These are phyloP conservation scores for Alviniconcha strummeri DNA, from an alignment of 2,888 invertebrate genomes.

Conservation along the genomic window DNA sequence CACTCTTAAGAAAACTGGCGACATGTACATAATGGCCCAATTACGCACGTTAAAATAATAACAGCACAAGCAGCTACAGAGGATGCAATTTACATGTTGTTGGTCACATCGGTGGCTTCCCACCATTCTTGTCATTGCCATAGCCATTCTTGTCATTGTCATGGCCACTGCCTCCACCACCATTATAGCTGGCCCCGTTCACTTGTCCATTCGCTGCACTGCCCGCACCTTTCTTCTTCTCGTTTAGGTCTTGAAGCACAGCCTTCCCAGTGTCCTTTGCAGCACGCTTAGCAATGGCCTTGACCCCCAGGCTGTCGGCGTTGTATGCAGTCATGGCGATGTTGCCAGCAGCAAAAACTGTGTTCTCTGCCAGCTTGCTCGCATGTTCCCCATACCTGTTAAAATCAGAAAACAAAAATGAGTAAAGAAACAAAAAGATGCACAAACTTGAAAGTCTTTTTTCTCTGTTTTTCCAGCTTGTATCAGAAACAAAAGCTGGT, in stretches of 20 bases:
- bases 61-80: no score
- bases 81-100: no score
- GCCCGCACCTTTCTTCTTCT: conserved; percentile 4
- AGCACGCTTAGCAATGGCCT: conserved; percentile 75
- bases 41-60: no score
- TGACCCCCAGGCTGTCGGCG: conserved; percentile 81
- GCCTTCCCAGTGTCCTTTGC: conserved; percentile 70
- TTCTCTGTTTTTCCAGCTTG: background rate
- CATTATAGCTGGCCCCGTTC: background rate
- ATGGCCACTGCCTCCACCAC: background rate
- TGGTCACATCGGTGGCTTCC: no score
- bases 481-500: background rate
- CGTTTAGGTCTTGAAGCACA: conserved; percentile 53
- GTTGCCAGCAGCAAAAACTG: conserved; percentile 83
- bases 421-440: background rate
- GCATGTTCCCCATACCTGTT: conserved; percentile 82
- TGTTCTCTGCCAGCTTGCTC: conserved; percentile 80
- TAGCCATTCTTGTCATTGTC: background rate
- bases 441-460: background rate
- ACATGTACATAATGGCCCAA: no score
- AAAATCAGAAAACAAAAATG: conserved; percentile 12
- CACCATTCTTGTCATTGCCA: no score
- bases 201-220: no score
- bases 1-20: no score
- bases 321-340: conserved; percentile 81